These are phyloP conservation scores for Lissocephala sabroskyi DNA, from an alignment of 2,888 invertebrate species.

Conservation along the genomic window DNA sequence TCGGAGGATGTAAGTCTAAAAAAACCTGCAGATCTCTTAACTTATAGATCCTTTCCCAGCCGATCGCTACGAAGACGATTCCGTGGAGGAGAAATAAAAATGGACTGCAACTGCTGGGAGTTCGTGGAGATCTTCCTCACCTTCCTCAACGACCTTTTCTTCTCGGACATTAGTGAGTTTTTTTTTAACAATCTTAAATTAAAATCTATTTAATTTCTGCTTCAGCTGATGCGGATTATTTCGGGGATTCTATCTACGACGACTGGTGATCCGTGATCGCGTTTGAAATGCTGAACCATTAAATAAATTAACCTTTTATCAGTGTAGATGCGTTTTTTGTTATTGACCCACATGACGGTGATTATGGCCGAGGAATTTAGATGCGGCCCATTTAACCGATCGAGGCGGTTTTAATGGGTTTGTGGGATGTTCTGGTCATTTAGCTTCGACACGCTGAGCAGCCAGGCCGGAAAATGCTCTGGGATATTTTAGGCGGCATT, in stretches of 20 bases:
- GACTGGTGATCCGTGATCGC: no score
- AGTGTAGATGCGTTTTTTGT: no score
- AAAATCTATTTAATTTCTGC: neutral
- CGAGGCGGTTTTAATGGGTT: no score
- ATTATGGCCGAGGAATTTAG: no score
- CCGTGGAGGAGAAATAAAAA: slow-evolving; percentile 14
- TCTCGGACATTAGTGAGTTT: slow-evolving; percentile 35
- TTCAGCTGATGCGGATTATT: slow-evolving; percentile 24
- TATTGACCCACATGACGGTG: no score
- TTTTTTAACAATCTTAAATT: no score
- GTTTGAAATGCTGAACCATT: no score
- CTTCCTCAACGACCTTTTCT: slow-evolving; percentile 40
- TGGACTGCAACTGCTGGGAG: slow-evolving; percentile 30
- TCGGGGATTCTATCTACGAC: no score
- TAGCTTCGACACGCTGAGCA: slow-evolving; percentile 37
- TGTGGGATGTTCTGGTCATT: slow-evolving; percentile 19
- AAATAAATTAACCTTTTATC: no score
- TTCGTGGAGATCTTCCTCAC: slow-evolving; percentile 29
- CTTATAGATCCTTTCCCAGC: neutral
- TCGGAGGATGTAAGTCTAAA: slow-evolving; percentile 35
- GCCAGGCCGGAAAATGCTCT: slow-evolving; percentile 43
- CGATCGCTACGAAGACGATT: slow-evolving; percentile 10
- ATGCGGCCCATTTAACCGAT: no score
- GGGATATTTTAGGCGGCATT: slow-evolving; percentile 54
- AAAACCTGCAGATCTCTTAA: neutral